Evolutionary conservation across 2,113 vertebrate genomes (phyloP).

Genomic region (Sander vitreus): DNA sequence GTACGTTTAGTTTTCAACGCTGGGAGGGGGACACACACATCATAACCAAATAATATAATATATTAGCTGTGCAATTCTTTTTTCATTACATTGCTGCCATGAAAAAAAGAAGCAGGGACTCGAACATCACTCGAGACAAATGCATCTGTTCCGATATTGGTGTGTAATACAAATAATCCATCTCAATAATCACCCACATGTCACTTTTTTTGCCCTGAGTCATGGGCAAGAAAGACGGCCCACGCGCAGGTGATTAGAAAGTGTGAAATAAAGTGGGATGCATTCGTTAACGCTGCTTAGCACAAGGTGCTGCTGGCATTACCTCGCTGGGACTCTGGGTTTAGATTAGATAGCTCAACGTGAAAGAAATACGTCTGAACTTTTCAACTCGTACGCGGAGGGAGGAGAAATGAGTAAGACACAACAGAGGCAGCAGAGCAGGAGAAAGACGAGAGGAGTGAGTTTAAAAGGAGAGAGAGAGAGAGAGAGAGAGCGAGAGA

Average conservation of each 20-base stretch:
- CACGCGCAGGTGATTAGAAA: not conserved
- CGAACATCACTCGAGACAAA: too few relatives aligned
- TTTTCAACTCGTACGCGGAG: slow-evolving; percentile 32
- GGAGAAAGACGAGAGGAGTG: not conserved
- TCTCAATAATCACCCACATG: too few relatives aligned
- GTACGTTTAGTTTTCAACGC: too few relatives aligned
- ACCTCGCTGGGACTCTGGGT: not conserved
- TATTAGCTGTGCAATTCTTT: too few relatives aligned
- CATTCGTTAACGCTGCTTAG: not conserved
- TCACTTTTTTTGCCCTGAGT: too few relatives aligned
- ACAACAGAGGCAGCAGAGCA: not conserved
- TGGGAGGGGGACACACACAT: too few relatives aligned
- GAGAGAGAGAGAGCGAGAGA: not conserved
- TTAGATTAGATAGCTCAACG: not conserved
- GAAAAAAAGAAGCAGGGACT: too few relatives aligned
- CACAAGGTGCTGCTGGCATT: slow-evolving; percentile 7
- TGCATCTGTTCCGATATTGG: too few relatives aligned
- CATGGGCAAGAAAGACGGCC: not conserved
- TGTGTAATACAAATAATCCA: not conserved
- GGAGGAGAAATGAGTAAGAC: not conserved
- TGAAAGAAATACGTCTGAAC: slow-evolving; percentile 30
- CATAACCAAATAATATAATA: too few relatives aligned
- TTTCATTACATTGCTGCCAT: too few relatives aligned
- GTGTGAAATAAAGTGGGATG: not conserved
- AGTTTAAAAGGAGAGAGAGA: not conserved